Conservation (phyloP, 2,113 vertebrate genomes). For the Engraulis encrasicolus region DNA sequence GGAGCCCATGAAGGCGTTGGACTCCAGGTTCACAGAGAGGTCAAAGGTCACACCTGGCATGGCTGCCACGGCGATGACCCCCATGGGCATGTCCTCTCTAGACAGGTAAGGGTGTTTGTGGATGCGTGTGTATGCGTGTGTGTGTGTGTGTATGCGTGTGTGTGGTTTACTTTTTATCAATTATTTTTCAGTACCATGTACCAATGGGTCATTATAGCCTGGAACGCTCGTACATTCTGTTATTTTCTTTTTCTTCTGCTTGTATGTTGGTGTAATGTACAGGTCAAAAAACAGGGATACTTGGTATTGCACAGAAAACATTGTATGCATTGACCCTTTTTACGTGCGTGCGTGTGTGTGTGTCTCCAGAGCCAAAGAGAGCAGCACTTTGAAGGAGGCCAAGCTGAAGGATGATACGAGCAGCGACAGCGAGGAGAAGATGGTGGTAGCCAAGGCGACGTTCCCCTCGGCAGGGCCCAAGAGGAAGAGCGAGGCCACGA, state of each 20-base stretch:
- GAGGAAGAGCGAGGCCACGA: constrained; percentile 88
- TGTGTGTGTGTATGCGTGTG: background rate
- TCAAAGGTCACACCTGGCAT: constrained; percentile 93
- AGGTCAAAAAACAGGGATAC: background rate
- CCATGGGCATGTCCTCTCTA: constrained; percentile 75
- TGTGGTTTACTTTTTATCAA: no score
- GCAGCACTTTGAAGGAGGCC: constrained; percentile 78
- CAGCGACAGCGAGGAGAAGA: constrained; percentile 95
- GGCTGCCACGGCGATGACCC: constrained; percentile 74
- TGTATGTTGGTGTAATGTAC: background rate
- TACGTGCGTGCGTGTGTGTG: background rate
- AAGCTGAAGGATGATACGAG: constrained; percentile 90
- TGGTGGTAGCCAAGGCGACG: constrained; percentile 81
- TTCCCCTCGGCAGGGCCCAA: constrained; percentile 83
- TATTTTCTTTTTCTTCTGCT: background rate
- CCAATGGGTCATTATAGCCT: no score
- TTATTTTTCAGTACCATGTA: no score
- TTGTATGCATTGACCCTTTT: background rate
- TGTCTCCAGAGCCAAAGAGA: constrained; percentile 81
- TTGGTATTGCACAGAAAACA: background rate
- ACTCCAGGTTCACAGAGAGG: constrained; percentile 95
- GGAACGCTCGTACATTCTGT: no score
- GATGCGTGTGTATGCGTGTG: background rate
- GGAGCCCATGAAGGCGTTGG: constrained; percentile 96
- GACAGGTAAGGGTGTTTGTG: constrained; percentile 79